A percentile compares a stretch with the other conserved stretches of the same genome.
Evolutionary conservation across 30 jellyfish, hydroid and myxozoan species (phyloP).

Genomic region (Chironex yamaguchii): DNA sequence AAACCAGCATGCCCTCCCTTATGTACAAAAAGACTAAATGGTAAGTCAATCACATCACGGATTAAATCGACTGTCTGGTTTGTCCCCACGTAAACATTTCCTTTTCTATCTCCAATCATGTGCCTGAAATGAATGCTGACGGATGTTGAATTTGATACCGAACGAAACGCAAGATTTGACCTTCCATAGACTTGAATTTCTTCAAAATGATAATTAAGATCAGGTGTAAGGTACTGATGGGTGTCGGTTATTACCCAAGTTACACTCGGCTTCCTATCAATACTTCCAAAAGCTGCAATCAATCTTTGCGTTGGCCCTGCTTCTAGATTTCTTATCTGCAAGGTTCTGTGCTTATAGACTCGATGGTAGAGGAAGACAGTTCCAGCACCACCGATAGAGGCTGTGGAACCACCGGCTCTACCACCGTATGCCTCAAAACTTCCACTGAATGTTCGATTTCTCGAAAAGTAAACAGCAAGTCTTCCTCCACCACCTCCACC

Average conservation of each 20-base stretch:
- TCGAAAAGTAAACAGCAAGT: slow-evolving; percentile 50
- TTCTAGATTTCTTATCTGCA: slow-evolving; percentile 68
- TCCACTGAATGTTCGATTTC: slow-evolving; percentile 73
- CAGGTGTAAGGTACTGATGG: slow-evolving; percentile 26
- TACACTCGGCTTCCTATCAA: slow-evolving; percentile 43
- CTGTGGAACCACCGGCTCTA: slow-evolving; percentile 62
- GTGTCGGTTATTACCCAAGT: slow-evolving; percentile 72
- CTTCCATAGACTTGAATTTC: slow-evolving; percentile 59
- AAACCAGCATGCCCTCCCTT: slow-evolving; percentile 63
- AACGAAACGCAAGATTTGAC: slow-evolving; percentile 53
- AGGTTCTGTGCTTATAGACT: slow-evolving; percentile 63
- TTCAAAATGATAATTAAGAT: slow-evolving; percentile 68
- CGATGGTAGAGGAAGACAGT: slow-evolving; percentile 58
- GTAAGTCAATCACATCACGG: slow-evolving; percentile 68
- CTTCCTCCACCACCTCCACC: slow-evolving; percentile 84
- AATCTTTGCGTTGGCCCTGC: slow-evolving; percentile 18
- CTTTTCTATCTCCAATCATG: slow-evolving; percentile 74
- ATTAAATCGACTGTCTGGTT: slow-evolving; percentile 48
- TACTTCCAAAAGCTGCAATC: slow-evolving; percentile 31
- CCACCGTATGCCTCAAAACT: slow-evolving; percentile 78
- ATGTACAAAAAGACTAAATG: slow-evolving; percentile 48
- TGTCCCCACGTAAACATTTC: slow-evolving; percentile 54
- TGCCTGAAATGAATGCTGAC: slow-evolving; percentile 50
- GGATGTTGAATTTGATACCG: not conserved
- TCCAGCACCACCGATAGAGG: slow-evolving; percentile 78